These are phyloP conservation scores for Scaptomyza cyrtandrae DNA, from an alignment of 2,888 invertebrate species.

Conservation along the genomic window DNA sequence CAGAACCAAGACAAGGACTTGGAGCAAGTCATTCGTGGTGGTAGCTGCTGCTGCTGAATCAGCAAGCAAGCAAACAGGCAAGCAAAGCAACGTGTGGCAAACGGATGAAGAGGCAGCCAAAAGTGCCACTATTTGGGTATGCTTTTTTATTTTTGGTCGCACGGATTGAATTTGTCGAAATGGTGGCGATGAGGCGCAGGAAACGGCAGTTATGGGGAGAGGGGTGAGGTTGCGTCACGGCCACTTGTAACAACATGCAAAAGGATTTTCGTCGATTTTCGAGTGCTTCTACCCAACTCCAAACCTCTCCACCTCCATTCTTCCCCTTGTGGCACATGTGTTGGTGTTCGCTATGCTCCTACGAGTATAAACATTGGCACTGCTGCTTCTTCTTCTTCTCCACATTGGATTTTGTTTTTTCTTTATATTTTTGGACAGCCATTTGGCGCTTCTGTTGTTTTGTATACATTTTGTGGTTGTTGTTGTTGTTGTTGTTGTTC, in stretches of 20 bases:
- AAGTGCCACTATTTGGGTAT: slow-evolving; percentile 61
- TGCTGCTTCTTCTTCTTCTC: slow-evolving; percentile 3
- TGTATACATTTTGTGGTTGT: slow-evolving; percentile 33
- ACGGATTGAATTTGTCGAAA: slow-evolving; percentile 37
- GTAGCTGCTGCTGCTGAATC: slow-evolving; percentile 61
- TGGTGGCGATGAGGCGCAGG: neutral
- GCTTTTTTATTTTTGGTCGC: slow-evolving; percentile 36
- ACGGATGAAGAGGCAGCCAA: slow-evolving; percentile 53
- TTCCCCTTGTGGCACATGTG: slow-evolving; percentile 63
- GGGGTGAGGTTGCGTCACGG: slow-evolving; percentile 21
- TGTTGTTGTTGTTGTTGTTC: slow-evolving; percentile 25
- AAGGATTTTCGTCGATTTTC: slow-evolving; percentile 79
- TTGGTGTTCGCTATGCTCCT: slow-evolving; percentile 37
- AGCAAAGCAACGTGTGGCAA: slow-evolving; percentile 44
- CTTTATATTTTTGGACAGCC: slow-evolving; percentile 30
- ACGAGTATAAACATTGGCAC: slow-evolving; percentile 26
- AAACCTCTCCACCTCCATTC: neutral
- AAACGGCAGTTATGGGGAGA: neutral
- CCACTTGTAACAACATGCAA: slow-evolving; percentile 77
- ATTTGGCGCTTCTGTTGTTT: slow-evolving; percentile 59
- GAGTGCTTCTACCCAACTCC: slow-evolving; percentile 35
- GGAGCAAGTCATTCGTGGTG: slow-evolving; percentile 16
- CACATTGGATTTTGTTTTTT: slow-evolving; percentile 13
- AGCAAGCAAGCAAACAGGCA: slow-evolving; percentile 42
- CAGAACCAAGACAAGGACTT: slow-evolving; percentile 15